Evolutionary conservation across 1,140 invertebrate genomes (phyloP).

Genomic region (Cydia strobilella): DNA sequence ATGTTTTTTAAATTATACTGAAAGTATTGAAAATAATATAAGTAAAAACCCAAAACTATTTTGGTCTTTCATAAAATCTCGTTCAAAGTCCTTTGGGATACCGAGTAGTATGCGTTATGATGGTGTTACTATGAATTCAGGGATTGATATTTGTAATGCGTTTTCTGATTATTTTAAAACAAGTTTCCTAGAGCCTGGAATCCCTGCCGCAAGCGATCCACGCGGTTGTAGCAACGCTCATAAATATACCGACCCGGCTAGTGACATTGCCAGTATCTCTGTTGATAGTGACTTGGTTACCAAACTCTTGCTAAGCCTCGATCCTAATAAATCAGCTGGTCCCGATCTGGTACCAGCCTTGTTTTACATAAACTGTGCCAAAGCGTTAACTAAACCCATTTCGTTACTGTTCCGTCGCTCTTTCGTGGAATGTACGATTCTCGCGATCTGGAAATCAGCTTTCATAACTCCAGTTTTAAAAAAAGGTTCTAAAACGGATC

Average conservation of each 20-base stretch:
- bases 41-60: too few species aligned
- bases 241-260: background rate
- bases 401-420: background rate
- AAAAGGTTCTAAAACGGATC: background rate
- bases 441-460: background rate
- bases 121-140: too few species aligned
- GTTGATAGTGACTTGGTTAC: background rate
- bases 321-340: background rate
- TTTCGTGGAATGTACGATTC: background rate
- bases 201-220: conserved; percentile 17
- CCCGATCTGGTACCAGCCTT: background rate
- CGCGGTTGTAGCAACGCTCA: background rate
- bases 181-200: too few species aligned
- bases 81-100: too few species aligned
- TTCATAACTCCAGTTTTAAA: background rate
- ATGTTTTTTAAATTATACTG: too few species aligned
- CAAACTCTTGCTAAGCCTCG: background rate
- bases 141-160: too few species aligned
- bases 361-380: background rate
- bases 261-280: background rate
- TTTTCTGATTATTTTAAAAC: too few species aligned
- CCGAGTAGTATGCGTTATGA: too few species aligned
- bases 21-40: too few species aligned
- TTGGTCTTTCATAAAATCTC: too few species aligned
- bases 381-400: background rate